Percentiles rank a stretch among this genome's conserved stretches.
Evolutionary conservation across 2,888 invertebrate species (phyloP).

Genomic region (Sturmia bella): DNA sequence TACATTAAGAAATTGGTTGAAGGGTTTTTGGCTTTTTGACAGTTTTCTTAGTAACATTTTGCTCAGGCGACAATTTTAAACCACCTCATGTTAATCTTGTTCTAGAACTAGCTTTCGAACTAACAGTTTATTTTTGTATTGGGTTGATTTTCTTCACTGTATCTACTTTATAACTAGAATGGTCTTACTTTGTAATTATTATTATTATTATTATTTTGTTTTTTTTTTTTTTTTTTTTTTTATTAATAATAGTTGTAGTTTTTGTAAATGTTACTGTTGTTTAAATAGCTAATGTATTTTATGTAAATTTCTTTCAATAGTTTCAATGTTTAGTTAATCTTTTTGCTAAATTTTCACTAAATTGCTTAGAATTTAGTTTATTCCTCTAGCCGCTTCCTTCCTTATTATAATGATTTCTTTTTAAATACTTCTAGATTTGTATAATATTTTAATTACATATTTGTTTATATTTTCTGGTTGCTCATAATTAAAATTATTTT

Average conservation of each 20-base stretch:
- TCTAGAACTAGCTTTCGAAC: slow-evolving; percentile 2
- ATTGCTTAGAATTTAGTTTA: slow-evolving; percentile 66
- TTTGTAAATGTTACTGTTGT: slow-evolving; percentile 52
- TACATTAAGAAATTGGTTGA: too few species aligned
- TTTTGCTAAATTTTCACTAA: slow-evolving; percentile 67
- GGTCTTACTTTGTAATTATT: slow-evolving; percentile 32
- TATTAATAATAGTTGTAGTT: slow-evolving; percentile 47
- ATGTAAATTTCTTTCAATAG: slow-evolving; percentile 70
- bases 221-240: slow-evolving; percentile 23
- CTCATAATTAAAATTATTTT: slow-evolving; percentile 40
- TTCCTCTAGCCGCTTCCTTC: slow-evolving; percentile 23
- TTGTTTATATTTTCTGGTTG: slow-evolving; percentile 44
- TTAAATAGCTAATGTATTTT: slow-evolving; percentile 69
- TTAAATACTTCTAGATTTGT: slow-evolving; percentile 62
- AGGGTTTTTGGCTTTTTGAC: too few species aligned
- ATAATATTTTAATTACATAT: slow-evolving; percentile 66
- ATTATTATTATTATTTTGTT: too few species aligned
- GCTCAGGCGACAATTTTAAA: too few species aligned
- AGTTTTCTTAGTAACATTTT: too few species aligned
- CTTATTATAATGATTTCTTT: slow-evolving; percentile 30
- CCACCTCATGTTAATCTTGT: too few species aligned
- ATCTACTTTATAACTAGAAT: slow-evolving; percentile 43
- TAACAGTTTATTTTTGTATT: background rate
- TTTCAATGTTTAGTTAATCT: slow-evolving; percentile 51
- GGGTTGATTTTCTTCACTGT: background rate